Evolutionary conservation across 1,140 invertebrate genomes (phyloP).

Genomic region (Drosophila nebulosa): DNA sequence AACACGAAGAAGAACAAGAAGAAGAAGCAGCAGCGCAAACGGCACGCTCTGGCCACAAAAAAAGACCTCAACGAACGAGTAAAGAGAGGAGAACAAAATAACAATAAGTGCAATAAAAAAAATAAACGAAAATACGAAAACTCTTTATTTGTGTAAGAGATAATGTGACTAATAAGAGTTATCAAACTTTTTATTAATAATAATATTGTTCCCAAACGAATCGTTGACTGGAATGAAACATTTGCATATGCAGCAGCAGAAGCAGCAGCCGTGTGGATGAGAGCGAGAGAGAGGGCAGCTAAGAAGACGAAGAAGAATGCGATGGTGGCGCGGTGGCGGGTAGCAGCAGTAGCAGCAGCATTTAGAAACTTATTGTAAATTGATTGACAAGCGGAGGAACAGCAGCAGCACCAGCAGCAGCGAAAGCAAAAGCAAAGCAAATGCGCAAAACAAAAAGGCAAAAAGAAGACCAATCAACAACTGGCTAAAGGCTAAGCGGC

Average conservation of each 20-base stretch:
- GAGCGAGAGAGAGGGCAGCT: neutral
- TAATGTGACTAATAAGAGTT: conserved; percentile 19
- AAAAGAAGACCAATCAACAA: conserved; percentile 24
- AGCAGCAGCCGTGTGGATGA: neutral
- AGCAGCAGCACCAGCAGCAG: conserved; percentile 12
- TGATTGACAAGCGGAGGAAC: conserved; percentile 39
- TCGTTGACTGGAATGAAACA: conserved; percentile 19
- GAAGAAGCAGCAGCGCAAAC: conserved; percentile 47
- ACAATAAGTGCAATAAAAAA: conserved; percentile 9
- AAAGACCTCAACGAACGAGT: conserved; percentile 14
- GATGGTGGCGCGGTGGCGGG: conserved; percentile 19
- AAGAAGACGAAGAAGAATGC: neutral
- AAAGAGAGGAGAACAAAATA: conserved; percentile 12
- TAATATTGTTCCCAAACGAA: neutral
- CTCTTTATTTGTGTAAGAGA: neutral
- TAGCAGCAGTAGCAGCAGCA: conserved; percentile 19
- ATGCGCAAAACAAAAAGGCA: conserved; percentile 46
- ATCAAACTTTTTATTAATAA: conserved; percentile 17
- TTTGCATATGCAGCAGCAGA: conserved; percentile 37
- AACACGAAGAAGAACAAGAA: conserved; percentile 65
- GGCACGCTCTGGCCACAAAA: conserved; percentile 17
- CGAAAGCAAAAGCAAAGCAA: conserved; percentile 2
- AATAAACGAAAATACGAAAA: conserved; percentile 11
- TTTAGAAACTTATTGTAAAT: conserved; percentile 48
- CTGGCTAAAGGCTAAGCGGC: conserved; percentile 6